Base-by-base conservation (phyloP, 2,797 vertebrate genomes). In the Cryptoblepharus egeriae region DNA sequence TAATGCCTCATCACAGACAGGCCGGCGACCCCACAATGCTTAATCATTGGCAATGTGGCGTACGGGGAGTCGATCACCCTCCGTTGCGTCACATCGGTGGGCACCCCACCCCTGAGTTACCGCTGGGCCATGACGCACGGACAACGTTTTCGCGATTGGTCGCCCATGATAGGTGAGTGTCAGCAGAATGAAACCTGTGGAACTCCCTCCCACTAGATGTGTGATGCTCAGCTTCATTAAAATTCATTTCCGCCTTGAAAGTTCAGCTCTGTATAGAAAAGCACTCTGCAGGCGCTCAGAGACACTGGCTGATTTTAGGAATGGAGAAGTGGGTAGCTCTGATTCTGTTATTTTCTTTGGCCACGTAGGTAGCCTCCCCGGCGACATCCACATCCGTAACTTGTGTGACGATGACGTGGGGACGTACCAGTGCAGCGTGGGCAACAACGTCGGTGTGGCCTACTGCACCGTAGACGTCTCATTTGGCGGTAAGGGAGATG, bases 71-170 rank as follows among this genome's bases (percentile, higher is more conserved):
- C 97, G 58, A 90, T 98, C 85, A 96, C 96, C 68, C 93, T 99
- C 89, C 97, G 97, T 89, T 99, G 98, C 90, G 97, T 96, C 91
- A 96, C 97, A 83, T 96, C 93, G 0, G 96, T 97, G 0, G 98
- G 98, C n/a, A 95, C 97, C 9, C 95, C 96, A 20, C 98, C 98
- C 52, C 97, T 99, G 78, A 85, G 83, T 85, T 99, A 98, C 93
- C 97, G 96, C 82, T 99, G 98, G 98, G 96, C 97, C 85, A 96
- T 94, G 86, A 81, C 93, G 80, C 91, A 89, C 0, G 92, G 89
- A 0, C n/a, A 88, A n/a, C 61, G 52, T 15, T 74, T 81, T 6
- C 83, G 69, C 0, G 84, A 82, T 3, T 88, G 3, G 67, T 79
- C 87, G 82, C 85, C 83, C 75, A 83, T 37, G 0, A 82, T 91